A percentile compares a stretch with the other conserved stretches of the same genome.
These are phyloP conservation scores for Chelidonichthys spinosus DNA, from an alignment of 2,797 vertebrate genomes.

Conservation along the genomic window DNA sequence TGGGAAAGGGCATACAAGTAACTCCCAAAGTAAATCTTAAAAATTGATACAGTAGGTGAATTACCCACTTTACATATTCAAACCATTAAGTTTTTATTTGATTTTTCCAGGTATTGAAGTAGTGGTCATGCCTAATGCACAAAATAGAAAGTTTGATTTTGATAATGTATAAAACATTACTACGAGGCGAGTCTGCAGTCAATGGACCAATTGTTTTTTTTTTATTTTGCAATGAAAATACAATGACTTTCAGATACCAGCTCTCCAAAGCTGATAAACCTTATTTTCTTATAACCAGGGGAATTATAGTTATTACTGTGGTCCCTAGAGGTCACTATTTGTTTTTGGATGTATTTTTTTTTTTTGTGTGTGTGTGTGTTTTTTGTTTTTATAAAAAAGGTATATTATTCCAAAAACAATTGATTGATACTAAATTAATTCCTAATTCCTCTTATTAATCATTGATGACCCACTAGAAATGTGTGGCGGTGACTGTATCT, in stretches of 20 bases:
- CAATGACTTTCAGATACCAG: neutral
- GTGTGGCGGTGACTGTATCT: no score
- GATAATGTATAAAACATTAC: neutral
- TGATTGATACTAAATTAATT: no score
- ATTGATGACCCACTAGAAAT: no score
- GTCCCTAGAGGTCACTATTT: neutral
- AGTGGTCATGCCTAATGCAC: neutral
- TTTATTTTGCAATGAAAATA: neutral
- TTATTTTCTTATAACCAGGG: conserved; percentile 13
- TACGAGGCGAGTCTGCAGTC: conserved; percentile 1
- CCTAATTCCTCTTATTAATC: no score
- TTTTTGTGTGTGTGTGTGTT: no score
- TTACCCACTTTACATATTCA: neutral
- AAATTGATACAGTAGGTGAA: neutral
- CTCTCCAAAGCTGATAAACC: neutral
- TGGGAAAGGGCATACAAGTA: neutral
- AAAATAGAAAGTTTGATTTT: neutral
- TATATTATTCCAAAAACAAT: no score
- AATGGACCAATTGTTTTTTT: neutral
- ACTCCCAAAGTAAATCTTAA: neutral
- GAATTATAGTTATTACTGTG: neutral
- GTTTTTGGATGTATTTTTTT: neutral
- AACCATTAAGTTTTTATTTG: neutral
- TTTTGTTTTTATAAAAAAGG: neutral
- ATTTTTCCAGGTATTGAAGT: neutral